phyloP scores from a whole-genome alignment of 2,888 invertebrate genomes.

The Hedychridium roseum region DNA sequence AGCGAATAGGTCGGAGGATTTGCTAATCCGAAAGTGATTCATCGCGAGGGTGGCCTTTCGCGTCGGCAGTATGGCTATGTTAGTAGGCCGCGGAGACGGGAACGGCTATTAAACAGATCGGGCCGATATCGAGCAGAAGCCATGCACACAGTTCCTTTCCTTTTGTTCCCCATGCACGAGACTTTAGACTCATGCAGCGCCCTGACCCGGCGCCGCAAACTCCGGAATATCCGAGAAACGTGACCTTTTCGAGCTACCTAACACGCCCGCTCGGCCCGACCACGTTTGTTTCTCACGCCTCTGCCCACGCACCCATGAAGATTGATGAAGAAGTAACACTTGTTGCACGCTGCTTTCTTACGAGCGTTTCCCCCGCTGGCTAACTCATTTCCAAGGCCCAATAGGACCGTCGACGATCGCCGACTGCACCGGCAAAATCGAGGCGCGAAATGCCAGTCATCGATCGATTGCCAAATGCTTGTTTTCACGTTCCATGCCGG shows the following conservation, averaged over 20 bases:
- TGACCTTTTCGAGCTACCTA: slow-evolving; percentile 50
- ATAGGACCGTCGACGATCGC: too few species aligned
- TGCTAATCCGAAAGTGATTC: slow-evolving; percentile 25
- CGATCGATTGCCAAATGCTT: background rate
- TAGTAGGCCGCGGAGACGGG: too few species aligned
- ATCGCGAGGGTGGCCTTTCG: slow-evolving; percentile 7
- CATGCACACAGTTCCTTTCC: slow-evolving; percentile 2
- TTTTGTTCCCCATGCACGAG: slow-evolving; percentile 7
- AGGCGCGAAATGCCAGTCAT: too few species aligned
- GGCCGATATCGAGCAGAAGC: background rate
- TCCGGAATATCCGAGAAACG: slow-evolving; percentile 52
- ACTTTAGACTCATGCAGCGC: slow-evolving; percentile 15
- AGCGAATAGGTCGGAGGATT: slow-evolving; percentile 4
- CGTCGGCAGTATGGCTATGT: too few species aligned
- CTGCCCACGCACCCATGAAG: slow-evolving; percentile 41
- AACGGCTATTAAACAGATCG: background rate
- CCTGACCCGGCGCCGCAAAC: slow-evolving; percentile 28
- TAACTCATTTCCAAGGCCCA: too few species aligned
- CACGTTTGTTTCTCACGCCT: slow-evolving; percentile 44
- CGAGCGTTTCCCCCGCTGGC: too few species aligned
- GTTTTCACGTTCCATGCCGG: background rate
- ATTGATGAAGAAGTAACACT: slow-evolving; percentile 49
- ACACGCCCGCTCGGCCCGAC: slow-evolving; percentile 21
- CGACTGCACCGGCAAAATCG: too few species aligned
- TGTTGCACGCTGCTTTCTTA: slow-evolving; percentile 45